Conservation (phyloP, 2,797 vertebrate species). For the Buphagus erythrorhynchus region DNA sequence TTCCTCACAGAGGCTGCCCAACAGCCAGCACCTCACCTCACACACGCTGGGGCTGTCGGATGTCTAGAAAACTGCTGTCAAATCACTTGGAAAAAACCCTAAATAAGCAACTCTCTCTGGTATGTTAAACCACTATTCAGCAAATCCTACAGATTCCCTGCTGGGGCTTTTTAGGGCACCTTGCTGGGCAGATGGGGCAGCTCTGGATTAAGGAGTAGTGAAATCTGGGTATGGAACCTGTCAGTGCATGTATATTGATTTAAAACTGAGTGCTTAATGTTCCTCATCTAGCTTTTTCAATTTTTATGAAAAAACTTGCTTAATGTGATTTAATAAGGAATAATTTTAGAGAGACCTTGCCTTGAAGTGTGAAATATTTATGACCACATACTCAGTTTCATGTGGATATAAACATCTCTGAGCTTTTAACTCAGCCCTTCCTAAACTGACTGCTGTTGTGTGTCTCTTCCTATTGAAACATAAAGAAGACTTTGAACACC, state of each 20-base stretch:
- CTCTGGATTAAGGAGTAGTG: background rate
- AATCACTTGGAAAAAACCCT: fast-evolving
- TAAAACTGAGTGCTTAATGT: background rate
- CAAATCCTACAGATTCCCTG: background rate
- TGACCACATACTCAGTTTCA: fast-evolving
- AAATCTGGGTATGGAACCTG: background rate
- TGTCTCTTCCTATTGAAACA: background rate
- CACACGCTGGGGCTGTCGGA: fast-evolving
- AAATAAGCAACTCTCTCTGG: background rate
- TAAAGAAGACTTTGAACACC: background rate
- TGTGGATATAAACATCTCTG: background rate
- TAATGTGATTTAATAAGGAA: background rate
- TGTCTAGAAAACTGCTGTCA: background rate
- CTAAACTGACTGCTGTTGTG: background rate
- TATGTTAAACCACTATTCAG: background rate
- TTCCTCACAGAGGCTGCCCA: background rate
- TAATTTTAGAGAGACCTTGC: background rate
- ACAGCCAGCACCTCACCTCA: fast-evolving
- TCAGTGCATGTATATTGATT: background rate
- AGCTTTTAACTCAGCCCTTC: background rate
- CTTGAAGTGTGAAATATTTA: background rate
- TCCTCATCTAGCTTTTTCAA: background rate
- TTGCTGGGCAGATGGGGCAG: background rate
- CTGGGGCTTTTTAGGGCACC: background rate
- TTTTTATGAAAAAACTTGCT: background rate